A percentile compares a stretch with the other conserved stretches of the same genome.
These are phyloP conservation scores for Heliconius aoede DNA, from an alignment of 2,888 invertebrate species.

Conservation along the genomic window DNA sequence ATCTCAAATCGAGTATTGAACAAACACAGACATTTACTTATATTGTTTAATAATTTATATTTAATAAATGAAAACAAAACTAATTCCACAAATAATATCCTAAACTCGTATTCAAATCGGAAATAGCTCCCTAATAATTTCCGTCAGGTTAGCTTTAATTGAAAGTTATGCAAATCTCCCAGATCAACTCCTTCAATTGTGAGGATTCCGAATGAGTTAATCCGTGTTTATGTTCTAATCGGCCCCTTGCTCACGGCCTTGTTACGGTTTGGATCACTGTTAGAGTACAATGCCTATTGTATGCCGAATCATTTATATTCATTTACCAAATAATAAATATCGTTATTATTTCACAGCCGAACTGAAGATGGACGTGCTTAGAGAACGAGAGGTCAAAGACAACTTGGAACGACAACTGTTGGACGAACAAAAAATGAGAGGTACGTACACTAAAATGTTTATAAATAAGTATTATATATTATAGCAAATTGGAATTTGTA, in stretches of 20 bases:
- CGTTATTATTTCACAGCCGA: constrained; percentile 88
- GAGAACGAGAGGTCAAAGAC: constrained; percentile 96
- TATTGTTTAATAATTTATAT: not conserved
- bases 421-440: constrained; percentile 97
- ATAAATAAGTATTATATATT: not conserved
- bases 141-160: constrained; percentile 81
- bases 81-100: constrained; percentile 38
- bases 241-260: constrained; percentile 77
- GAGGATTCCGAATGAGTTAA: constrained; percentile 83
- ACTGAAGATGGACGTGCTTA: constrained; percentile 96
- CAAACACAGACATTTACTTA: too few species aligned
- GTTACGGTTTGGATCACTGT: constrained; percentile 78
- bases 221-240: constrained; percentile 83
- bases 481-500: too few species aligned
- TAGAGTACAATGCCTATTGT: constrained; percentile 79
- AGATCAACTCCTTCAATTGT: constrained; percentile 82
- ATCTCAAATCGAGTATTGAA: too few species aligned
- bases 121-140: constrained; percentile 75
- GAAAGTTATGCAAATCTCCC: constrained; percentile 84
- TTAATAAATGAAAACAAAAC: constrained; percentile 12
- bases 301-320: constrained; percentile 67
- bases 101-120: constrained; percentile 59
- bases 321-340: constrained; percentile 16
- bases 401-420: constrained; percentile 95
- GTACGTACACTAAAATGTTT: constrained; percentile 85